Percentiles rank a stretch among this genome's conserved stretches.
Conservation (phyloP, 2,888 invertebrate species). For the Ochlodes sylvanus region DNA sequence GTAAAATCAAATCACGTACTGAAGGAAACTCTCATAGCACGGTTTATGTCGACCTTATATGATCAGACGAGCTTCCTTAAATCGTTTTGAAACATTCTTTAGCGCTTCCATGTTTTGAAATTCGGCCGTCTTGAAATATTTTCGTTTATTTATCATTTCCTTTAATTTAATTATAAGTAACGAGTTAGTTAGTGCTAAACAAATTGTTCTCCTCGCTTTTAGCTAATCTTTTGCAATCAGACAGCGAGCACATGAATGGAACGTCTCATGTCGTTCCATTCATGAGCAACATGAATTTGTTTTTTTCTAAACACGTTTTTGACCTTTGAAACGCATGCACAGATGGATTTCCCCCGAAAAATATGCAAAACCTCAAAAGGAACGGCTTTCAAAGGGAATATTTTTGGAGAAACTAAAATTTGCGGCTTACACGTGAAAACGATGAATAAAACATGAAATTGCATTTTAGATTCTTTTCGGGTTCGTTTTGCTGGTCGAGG, state of each 20-base stretch:
- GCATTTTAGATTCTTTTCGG: constrained; percentile 24
- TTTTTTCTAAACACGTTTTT: constrained; percentile 24
- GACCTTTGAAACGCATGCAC: constrained; percentile 30
- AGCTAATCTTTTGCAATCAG: not conserved
- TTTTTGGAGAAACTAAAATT: constrained; percentile 31
- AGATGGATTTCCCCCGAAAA: constrained; percentile 24
- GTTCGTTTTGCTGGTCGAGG: constrained; percentile 9
- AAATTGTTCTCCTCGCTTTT: not conserved
- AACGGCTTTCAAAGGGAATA: constrained; percentile 33
- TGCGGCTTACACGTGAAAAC: constrained; percentile 29
- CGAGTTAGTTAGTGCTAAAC: no score
- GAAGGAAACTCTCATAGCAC: no score
- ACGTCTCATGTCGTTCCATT: constrained; percentile 6
- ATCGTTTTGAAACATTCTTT: no score
- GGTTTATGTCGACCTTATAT: no score
- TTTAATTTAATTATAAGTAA: no score
- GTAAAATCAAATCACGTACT: no score
- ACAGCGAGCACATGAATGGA: not conserved
- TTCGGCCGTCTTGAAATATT: no score
- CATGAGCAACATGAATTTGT: constrained; percentile 3
- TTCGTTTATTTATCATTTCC: no score
- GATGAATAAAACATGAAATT: constrained; percentile 28
- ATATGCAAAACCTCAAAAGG: constrained; percentile 34
- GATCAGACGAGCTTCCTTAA: no score
- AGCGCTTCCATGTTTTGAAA: no score